Conservation (phyloP, 2,113 vertebrate genomes). For the Sebastes fasciatus region DNA sequence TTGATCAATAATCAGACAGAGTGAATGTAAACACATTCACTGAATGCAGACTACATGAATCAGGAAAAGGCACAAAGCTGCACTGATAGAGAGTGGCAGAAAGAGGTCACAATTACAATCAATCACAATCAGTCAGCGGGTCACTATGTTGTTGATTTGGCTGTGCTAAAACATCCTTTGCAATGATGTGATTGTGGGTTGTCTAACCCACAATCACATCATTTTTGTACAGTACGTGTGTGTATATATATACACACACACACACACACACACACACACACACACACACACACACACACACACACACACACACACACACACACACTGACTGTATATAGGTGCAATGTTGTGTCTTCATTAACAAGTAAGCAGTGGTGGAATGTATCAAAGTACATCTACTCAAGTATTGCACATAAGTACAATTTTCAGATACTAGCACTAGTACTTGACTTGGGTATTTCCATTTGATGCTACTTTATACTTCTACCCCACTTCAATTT, state of each 20-base stretch:
- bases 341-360: background rate
- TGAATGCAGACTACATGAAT: background rate
- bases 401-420: no score
- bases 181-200: background rate
- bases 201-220: background rate
- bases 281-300: no score
- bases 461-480: no score
- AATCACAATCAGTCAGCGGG: background rate
- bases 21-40: background rate
- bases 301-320: no score
- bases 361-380: background rate
- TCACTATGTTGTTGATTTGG: background rate
- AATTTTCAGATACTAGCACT: no score
- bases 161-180: background rate
- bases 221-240: no score
- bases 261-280: no score
- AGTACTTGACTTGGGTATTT: no score
- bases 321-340: no score
- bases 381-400: no score
- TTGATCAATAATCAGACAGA: background rate
- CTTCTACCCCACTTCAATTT: no score
- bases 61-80: background rate
- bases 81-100: background rate
- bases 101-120: slow-evolving; percentile 7
- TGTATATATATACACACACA: no score